These are phyloP conservation scores for Pitta sordida DNA, from an alignment of 2,113 vertebrate species.

Conservation along the genomic window DNA sequence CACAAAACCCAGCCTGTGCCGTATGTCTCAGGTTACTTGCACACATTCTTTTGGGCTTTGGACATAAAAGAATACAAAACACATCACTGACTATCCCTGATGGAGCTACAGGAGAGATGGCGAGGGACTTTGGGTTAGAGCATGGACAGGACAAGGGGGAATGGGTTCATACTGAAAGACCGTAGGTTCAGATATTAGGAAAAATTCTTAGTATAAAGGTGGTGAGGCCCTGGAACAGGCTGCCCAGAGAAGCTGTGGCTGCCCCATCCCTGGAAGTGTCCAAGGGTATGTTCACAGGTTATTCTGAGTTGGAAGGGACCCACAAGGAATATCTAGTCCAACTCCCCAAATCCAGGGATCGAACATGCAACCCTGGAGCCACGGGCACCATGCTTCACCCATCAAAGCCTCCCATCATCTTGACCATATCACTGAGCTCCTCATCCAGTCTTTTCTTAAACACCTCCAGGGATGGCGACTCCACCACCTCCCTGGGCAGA, in stretches of 20 bases:
- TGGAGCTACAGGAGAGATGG: neutral
- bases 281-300: neutral
- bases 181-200: neutral
- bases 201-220: neutral
- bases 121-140: no score
- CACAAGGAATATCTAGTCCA: no score
- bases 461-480: no score
- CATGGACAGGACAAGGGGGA: neutral
- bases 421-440: no score
- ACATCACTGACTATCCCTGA: neutral
- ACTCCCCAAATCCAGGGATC: no score
- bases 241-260: neutral
- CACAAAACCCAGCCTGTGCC: neutral
- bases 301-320: no score
- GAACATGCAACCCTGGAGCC: no score
- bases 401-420: no score
- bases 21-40: neutral
- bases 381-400: no score
- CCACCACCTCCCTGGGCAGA: no score
- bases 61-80: accelerated
- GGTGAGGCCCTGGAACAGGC: neutral
- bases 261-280: neutral
- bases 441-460: no score
- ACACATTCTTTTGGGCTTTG: neutral
- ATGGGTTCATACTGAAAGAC: neutral